These are phyloP conservation scores for Episyrphus balteatus DNA, from an alignment of 1,140 invertebrate species.

Conservation along the genomic window DNA sequence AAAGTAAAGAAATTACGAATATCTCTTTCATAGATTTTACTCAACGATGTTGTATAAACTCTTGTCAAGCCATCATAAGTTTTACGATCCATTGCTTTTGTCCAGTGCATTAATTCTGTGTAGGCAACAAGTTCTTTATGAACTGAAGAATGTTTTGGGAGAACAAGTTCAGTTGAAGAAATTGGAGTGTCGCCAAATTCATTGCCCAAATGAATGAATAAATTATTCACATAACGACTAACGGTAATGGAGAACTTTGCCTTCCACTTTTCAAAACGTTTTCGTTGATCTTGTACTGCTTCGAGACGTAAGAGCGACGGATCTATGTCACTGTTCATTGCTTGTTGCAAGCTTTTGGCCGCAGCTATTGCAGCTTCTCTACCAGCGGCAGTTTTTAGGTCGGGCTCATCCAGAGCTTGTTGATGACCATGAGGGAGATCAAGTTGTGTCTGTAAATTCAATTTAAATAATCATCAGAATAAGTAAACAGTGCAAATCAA, in stretches of 20 bases:
- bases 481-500: no score
- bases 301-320: slow-evolving; percentile 54
- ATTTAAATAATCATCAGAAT: neutral
- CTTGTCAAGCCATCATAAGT: slow-evolving; percentile 68
- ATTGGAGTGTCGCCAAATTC: slow-evolving; percentile 38
- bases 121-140: slow-evolving; percentile 77
- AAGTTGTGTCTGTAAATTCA: slow-evolving; percentile 48
- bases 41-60: slow-evolving; percentile 66
- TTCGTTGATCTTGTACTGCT: slow-evolving; percentile 81
- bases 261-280: slow-evolving; percentile 71
- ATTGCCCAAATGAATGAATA: slow-evolving; percentile 80
- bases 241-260: slow-evolving; percentile 75
- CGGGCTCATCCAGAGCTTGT: slow-evolving; percentile 59
- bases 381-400: slow-evolving; percentile 60
- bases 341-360: slow-evolving; percentile 65
- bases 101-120: slow-evolving; percentile 82
- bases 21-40: slow-evolving; percentile 77
- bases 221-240: slow-evolving; percentile 79
- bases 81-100: slow-evolving; percentile 72
- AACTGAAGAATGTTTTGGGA: slow-evolving; percentile 65
- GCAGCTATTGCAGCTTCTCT: slow-evolving; percentile 67
- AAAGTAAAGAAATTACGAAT: slow-evolving; percentile 68
- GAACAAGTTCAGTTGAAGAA: slow-evolving; percentile 46
- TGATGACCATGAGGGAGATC: slow-evolving; percentile 62
- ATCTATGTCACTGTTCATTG: slow-evolving; percentile 60